Base-by-base conservation (phyloP, 2,113 vertebrate species). In the Solea senegalensis region DNA sequence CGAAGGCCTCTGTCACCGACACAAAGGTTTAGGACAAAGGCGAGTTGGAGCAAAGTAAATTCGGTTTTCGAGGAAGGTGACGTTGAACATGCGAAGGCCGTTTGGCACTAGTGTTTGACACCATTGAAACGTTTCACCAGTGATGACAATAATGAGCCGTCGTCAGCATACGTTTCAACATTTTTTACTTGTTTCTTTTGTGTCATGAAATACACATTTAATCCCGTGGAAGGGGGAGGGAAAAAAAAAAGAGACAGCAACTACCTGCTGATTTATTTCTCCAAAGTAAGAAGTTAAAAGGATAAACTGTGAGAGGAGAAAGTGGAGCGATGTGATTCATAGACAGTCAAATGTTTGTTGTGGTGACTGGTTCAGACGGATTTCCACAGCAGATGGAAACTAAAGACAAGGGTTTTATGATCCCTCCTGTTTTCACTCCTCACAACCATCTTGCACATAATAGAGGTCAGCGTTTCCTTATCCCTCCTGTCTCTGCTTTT, bases 401-500 rank as follows among this genome's bases (percentile, higher is more conserved):
- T 55, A 62, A 77, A 80, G 75, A 83, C 80, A 64, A 55, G 45
- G 67, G 76, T 76, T 89, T 85, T 80, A 82, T 75, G 81, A 77
- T 84, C 55, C 69, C 2, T 45, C 76, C 69, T 76, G 80, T 88
- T 90, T 71, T 86, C 82, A 84, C 85, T 80, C 61, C 78, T 84
- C 74, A 49, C 76, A 77, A 44, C 39, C 79, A 71, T 88, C 73
- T 62, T 75, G 64, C 78, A 86, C 74, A 76, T 65, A 79, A 65
- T 82, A 74, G 67, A 76, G 78, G 73, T 86, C 80, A 82, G 72
- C 70, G 1, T 84, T 76, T 86, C 67, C 56, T 58, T 26, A 52
- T 82, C 67, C 12, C 2, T 0, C 5, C 64, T 65, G 74, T 76
- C 72, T 82, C 79, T 90, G 81, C 71, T 88, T 85, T 76, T 65